Conservation (phyloP, 2,888 invertebrate species). For the Meghimatium bilineatum region DNA sequence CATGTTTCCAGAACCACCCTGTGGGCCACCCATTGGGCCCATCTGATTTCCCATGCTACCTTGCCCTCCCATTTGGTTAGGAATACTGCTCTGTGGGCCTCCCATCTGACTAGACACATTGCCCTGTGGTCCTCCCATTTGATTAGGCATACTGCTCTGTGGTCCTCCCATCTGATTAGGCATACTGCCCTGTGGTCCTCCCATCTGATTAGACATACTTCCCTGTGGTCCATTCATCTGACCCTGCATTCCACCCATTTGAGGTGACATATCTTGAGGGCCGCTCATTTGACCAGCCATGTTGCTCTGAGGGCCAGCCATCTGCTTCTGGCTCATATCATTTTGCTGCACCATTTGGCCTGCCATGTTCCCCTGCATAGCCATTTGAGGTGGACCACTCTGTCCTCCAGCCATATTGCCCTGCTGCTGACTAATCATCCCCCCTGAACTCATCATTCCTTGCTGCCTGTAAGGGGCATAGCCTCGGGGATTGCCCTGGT, state of each 20-base stretch:
- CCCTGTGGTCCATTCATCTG: conserved; percentile 48
- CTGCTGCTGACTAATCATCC: conserved; percentile 25
- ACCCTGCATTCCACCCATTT: conserved; percentile 50
- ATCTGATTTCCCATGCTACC: conserved; percentile 40
- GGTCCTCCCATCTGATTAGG: conserved; percentile 52
- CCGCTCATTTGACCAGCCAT: conserved; percentile 51
- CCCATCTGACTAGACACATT: conserved; percentile 48
- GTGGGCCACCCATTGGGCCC: conserved; percentile 52
- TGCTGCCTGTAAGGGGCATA: conserved; percentile 36
- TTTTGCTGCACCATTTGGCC: conserved; percentile 48
- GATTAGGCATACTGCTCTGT: conserved; percentile 50
- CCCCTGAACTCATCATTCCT: conserved; percentile 14
- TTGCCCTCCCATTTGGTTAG: conserved; percentile 45
- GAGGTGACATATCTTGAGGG: conserved; percentile 50
- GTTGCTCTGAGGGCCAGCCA: conserved; percentile 41
- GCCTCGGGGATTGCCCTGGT: conserved; percentile 34
- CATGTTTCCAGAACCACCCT: conserved; percentile 48
- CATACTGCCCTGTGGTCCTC: conserved; percentile 52
- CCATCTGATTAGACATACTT: conserved; percentile 50
- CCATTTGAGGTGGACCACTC: conserved; percentile 26
- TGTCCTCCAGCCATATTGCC: conserved; percentile 5
- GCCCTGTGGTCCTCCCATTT: conserved; percentile 43
- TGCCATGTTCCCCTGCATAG: conserved; percentile 52
- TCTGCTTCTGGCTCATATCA: conserved; percentile 33
- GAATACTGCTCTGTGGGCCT: conserved; percentile 28